These are phyloP conservation scores for Condylura cristata DNA, from an alignment of 2,113 vertebrate species.

Conservation along the genomic window DNA sequence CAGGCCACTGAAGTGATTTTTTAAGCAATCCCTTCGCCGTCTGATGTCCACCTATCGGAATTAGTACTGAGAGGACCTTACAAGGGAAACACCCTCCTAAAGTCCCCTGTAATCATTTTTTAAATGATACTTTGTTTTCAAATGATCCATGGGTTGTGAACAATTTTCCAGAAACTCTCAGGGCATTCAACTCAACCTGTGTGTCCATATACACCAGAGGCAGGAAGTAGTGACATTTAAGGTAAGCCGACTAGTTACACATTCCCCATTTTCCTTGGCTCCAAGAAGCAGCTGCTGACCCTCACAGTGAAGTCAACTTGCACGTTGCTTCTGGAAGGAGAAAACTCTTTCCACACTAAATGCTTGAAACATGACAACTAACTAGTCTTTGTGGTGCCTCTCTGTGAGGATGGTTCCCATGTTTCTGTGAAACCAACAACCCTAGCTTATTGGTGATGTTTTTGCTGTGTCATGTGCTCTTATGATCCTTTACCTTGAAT, in stretches of 20 bases:
- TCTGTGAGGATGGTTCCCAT: not conserved
- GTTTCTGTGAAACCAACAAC: not conserved
- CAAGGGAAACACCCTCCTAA: not conserved
- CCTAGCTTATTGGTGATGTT: not conserved
- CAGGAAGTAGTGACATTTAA: not conserved
- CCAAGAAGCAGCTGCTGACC: not conserved
- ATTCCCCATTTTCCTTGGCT: not conserved
- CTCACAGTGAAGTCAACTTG: not conserved
- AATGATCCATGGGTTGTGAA: not conserved
- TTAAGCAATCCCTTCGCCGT: not conserved
- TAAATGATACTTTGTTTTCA: not conserved
- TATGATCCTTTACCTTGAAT: not conserved
- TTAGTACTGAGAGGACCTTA: not conserved
- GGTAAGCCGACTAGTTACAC: not conserved
- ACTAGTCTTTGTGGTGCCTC: not conserved
- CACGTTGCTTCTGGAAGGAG: not conserved
- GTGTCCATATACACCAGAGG: not conserved
- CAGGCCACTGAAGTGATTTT: not conserved
- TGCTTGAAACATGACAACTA: not conserved
- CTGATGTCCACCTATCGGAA: not conserved
- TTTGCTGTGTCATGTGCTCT: not conserved
- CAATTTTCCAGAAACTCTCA: conserved; percentile 9
- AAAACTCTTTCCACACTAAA: not conserved
- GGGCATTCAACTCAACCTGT: not conserved
- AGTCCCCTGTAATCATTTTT: not conserved